Evolutionary conservation across 2,113 vertebrate genomes (phyloP), one percentile per base, ranked within the genome.

Genomic region (Callocephalon fimbriatum): DNA sequence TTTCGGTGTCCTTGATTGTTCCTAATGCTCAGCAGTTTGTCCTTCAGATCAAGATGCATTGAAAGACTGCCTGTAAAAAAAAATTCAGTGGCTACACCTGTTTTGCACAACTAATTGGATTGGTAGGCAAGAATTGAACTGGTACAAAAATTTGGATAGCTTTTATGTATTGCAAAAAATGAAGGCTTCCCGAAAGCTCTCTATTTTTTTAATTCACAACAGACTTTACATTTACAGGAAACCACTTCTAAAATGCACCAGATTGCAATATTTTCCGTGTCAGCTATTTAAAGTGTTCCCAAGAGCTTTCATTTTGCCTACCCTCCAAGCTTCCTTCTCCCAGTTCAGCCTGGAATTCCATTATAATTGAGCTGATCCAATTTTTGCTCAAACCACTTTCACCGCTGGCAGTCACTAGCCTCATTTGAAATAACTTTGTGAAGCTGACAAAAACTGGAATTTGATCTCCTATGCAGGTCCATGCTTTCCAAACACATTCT

Each of bases 181-280:
- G 35, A 95, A 86, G 65, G 58, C 72, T 98, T 98, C 95, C 93
- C 68, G 22, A 97, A 98, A 97, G 90, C 45, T 82, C 67, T 97
- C 72, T 78, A 59, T 47, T 93, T 93, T 78, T 92, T 80, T 90
- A 87, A 97, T 98, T 97, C 83, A 83, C 59, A 97, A 95, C 95
- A 98, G 96, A 93, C 72, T 98, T 96, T 95, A 93, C 83, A 97
- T 97, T 97, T 93, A 95, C 68, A 96, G 95, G 84, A 97, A 97
- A 96, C 84, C 73, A 95, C 88, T 97, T 97, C 90, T 95, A 95
- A 97, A 95, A 97, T 70, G 90, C 96, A 97, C 76, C 82, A 96
- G 89, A 96, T 97, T 97, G 91, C 95, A 96, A 44, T 96, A 93
- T 96, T 98, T 98, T 97, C 94, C 48, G 1, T 96, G 96, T 96